Evolutionary conservation across 2,113 vertebrate species (phyloP).

Genomic region (Meriones unguiculatus): DNA sequence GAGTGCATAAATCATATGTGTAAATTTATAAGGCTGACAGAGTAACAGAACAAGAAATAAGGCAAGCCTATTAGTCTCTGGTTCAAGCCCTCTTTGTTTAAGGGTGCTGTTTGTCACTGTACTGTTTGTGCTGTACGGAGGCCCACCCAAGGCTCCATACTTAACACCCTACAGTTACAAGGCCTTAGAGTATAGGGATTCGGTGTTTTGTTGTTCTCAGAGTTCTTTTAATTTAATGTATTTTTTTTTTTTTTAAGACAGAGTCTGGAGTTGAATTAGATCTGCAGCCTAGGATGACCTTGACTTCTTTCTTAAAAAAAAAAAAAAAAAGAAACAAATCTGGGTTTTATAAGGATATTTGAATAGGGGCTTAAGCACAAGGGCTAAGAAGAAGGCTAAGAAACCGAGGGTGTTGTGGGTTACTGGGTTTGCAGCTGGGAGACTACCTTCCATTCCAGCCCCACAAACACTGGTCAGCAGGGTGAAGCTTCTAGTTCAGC

Average conservation of each 20-base stretch:
- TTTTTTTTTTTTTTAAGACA: background rate
- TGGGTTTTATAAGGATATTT: background rate
- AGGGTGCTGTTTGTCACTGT: background rate
- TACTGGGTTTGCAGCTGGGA: background rate
- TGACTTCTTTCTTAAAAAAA: background rate
- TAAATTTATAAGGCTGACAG: slow-evolving; percentile 48
- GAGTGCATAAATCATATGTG: slow-evolving; percentile 49
- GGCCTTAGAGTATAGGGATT: background rate
- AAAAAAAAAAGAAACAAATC: background rate
- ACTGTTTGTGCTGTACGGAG: background rate
- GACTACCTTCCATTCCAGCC: background rate
- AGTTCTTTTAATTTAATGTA: background rate
- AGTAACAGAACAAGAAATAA: slow-evolving; percentile 21
- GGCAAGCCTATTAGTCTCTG: background rate
- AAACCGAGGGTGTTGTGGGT: background rate
- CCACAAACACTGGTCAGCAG: background rate
- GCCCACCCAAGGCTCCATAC: background rate
- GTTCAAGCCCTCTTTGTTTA: background rate
- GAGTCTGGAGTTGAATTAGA: background rate
- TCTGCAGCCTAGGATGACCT: background rate
- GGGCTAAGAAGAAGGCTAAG: background rate
- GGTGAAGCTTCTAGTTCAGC: background rate
- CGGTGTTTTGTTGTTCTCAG: background rate
- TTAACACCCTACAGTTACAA: background rate
- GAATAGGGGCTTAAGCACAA: background rate